phyloP scores from a whole-genome alignment of 2,113 vertebrate species.

The Equus przewalskii region DNA sequence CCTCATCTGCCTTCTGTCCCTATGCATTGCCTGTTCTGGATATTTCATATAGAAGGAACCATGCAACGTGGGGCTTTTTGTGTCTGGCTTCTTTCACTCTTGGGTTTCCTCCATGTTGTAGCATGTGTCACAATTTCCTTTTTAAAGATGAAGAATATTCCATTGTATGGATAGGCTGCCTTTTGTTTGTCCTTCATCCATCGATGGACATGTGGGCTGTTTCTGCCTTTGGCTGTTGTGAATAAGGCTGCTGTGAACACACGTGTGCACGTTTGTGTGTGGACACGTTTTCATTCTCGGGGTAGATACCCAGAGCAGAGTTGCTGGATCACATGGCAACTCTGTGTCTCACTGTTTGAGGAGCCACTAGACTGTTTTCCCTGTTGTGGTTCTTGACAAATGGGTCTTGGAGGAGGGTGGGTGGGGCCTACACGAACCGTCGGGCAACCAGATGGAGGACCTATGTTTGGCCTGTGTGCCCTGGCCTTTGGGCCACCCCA shows the following conservation, averaged over 20 bases:
- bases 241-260: background rate
- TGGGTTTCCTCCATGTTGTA: background rate
- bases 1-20: background rate
- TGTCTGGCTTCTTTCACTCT: background rate
- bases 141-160: background rate
- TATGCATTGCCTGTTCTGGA: too few relatives aligned
- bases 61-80: fast-evolving
- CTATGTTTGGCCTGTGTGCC: background rate
- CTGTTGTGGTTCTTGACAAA: background rate
- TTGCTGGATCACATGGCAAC: background rate
- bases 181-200: too few relatives aligned
- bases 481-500: background rate
- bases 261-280: background rate
- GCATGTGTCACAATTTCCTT: background rate
- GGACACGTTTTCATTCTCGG: background rate
- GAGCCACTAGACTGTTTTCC: background rate
- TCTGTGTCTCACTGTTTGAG: background rate
- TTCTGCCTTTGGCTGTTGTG: background rate
- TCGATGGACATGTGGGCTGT: background rate
- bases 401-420: fast-evolving
- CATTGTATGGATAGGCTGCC: fast-evolving
- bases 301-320: background rate
- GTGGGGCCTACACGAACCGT: background rate
- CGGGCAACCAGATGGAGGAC: background rate
- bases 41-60: fast-evolving